These are phyloP conservation scores for Saccostrea echinata DNA, from an alignment of 1,140 invertebrate species.

Conservation along the genomic window DNA sequence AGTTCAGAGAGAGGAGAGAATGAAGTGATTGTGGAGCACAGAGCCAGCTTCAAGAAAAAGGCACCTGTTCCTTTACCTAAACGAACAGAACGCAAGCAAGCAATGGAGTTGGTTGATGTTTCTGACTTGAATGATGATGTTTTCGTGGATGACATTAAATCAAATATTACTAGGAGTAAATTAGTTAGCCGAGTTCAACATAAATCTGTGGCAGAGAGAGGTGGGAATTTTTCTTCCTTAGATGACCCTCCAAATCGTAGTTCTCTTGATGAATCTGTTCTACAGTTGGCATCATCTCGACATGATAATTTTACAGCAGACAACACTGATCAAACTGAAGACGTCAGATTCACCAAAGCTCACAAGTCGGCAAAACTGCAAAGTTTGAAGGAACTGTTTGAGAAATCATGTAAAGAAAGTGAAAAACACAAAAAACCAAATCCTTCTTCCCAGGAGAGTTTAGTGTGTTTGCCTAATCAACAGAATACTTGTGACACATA, in stretches of 20 bases:
- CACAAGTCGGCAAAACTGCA: conserved; percentile 72
- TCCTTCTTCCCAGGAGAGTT: conserved; percentile 35
- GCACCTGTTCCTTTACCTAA: conserved; percentile 36
- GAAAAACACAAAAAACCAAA: background rate
- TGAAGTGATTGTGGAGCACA: conserved; percentile 68
- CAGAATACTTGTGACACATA: background rate
- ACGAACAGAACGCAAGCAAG: conserved; percentile 5
- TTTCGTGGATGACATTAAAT: conserved; percentile 58
- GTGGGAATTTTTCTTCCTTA: background rate
- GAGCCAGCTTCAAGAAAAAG: conserved; percentile 68
- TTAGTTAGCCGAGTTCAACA: background rate
- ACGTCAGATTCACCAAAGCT: conserved; percentile 67
- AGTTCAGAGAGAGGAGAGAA: conserved; percentile 66
- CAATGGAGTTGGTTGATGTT: conserved; percentile 48
- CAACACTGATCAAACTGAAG: conserved; percentile 55
- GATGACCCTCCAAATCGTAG: conserved; percentile 61
- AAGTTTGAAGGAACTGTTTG: conserved; percentile 73
- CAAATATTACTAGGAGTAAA: conserved; percentile 25
- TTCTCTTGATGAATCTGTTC: conserved; percentile 71
- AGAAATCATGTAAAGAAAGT: conserved; percentile 60
- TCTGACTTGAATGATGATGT: conserved; percentile 64
- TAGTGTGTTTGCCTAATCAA: conserved; percentile 20
- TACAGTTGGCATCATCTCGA: conserved; percentile 68
- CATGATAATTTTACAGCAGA: conserved; percentile 66
- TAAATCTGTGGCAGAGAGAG: conserved; percentile 22